phyloP scores from a whole-genome alignment of 1,140 invertebrate species.

The Pomacea maculata region DNA sequence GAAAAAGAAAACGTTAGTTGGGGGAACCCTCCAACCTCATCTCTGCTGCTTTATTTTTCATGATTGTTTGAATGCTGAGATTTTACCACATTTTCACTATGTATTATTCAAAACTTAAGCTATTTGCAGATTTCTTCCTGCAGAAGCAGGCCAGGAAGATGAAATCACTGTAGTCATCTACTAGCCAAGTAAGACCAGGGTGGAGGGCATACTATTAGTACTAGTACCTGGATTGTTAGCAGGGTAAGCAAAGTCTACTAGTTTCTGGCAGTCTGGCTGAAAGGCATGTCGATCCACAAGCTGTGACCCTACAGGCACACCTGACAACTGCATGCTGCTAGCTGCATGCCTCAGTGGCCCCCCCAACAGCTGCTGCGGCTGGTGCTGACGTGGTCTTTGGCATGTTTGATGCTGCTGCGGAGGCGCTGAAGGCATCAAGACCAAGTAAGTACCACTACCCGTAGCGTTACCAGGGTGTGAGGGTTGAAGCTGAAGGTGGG shows the following conservation, averaged over 20 bases:
- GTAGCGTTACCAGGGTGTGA: conserved; percentile 14
- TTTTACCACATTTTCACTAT: not conserved
- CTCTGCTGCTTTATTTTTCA: no score
- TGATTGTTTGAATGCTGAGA: not conserved
- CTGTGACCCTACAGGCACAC: conserved; percentile 2
- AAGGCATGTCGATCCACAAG: conserved; percentile 41
- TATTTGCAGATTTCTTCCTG: no score
- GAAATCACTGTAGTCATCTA: no score
- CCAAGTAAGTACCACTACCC: conserved; percentile 16
- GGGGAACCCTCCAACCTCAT: no score
- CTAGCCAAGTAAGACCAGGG: no score
- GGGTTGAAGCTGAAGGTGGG: conserved; percentile 22
- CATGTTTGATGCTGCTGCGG: conserved; percentile 9
- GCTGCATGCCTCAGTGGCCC: conserved; percentile 20
- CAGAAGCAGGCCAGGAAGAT: no score
- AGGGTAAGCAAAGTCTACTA: conserved; percentile 34
- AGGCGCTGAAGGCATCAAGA: conserved; percentile 15
- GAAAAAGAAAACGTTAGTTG: no score
- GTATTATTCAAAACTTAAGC: not conserved
- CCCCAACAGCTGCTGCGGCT: conserved; percentile 13
- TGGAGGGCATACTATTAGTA: conserved; percentile 5
- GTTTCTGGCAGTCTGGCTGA: conserved; percentile 47
- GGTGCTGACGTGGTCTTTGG: conserved; percentile 3
- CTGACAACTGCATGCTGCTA: conserved; percentile 14
- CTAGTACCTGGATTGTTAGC: conserved; percentile 40